Evolutionary conservation across 2,797 vertebrate genomes (phyloP).

Genomic region (Crenuchus spilurus): DNA sequence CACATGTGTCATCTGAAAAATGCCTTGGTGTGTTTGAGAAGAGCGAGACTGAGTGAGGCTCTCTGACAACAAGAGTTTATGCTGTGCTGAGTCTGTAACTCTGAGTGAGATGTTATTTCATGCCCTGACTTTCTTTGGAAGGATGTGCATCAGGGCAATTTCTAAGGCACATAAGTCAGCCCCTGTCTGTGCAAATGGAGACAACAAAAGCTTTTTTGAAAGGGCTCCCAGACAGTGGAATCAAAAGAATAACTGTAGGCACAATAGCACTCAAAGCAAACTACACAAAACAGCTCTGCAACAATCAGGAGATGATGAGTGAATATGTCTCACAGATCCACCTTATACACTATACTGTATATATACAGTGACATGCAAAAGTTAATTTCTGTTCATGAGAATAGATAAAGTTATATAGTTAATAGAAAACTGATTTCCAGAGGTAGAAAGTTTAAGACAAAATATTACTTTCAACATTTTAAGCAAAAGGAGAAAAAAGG

Average conservation of each 20-base stretch:
- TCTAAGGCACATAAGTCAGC: conserved; percentile 49
- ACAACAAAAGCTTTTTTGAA: conserved; percentile 39
- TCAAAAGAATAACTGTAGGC: conserved; percentile 19
- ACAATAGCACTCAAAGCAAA: background rate
- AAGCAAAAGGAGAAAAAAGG: too few species aligned
- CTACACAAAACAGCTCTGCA: background rate
- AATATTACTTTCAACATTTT: too few species aligned
- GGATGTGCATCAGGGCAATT: conserved; percentile 50
- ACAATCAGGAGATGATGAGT: background rate
- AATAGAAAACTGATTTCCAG: too few species aligned
- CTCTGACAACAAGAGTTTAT: conserved; percentile 56
- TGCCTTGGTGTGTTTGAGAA: conserved; percentile 37
- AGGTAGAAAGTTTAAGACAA: too few species aligned
- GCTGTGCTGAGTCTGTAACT: conserved; percentile 54
- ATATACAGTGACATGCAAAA: too few species aligned
- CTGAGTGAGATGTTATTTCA: conserved; percentile 54
- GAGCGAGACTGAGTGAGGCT: conserved; percentile 43
- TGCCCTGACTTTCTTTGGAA: conserved; percentile 41
- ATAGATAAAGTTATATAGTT: too few species aligned
- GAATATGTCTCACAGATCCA: background rate
- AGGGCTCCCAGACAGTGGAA: conserved; percentile 16
- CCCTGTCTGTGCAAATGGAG: conserved; percentile 43
- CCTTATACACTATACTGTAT: too few species aligned
- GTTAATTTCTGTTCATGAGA: too few species aligned
- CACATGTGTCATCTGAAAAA: conserved; percentile 50